Evolutionary conservation across 2,113 vertebrate species (phyloP).

Genomic region (Ammodramus savannarum): DNA sequence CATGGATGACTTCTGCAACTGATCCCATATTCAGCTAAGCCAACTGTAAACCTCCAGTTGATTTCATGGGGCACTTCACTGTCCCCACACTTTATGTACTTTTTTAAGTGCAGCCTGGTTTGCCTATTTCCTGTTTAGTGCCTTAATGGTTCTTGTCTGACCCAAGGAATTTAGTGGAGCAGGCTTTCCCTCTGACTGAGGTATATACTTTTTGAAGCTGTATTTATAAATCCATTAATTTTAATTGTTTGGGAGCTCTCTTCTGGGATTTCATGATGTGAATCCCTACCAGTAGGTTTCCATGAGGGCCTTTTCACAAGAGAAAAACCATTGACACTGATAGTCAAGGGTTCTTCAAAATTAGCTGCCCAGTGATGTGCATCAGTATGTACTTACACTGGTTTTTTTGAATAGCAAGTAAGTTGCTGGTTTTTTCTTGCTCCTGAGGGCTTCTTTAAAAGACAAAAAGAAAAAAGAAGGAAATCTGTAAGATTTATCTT

Average conservation of each 20-base stretch:
- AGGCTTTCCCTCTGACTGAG: neutral
- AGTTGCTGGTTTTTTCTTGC: neutral
- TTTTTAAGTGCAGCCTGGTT: neutral
- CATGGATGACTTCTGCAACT: neutral
- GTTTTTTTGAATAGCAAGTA: neutral
- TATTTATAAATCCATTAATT: neutral
- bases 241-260: neutral
- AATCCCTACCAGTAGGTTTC: neutral
- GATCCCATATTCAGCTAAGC: neutral
- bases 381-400: neutral
- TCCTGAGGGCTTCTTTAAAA: neutral
- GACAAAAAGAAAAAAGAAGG: neutral
- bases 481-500: conserved; percentile 2
- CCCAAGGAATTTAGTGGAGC: neutral
- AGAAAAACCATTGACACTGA: neutral
- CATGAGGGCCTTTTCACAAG: neutral
- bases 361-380: neutral
- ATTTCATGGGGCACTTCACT: neutral
- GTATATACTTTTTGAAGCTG: neutral
- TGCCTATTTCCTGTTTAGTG: neutral
- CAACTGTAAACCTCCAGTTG: neutral
- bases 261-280: neutral
- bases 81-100: neutral
- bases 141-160: neutral
- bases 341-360: neutral